Base-by-base conservation (phyloP, 2,797 vertebrate genomes). In the Galaxias olidus region DNA sequence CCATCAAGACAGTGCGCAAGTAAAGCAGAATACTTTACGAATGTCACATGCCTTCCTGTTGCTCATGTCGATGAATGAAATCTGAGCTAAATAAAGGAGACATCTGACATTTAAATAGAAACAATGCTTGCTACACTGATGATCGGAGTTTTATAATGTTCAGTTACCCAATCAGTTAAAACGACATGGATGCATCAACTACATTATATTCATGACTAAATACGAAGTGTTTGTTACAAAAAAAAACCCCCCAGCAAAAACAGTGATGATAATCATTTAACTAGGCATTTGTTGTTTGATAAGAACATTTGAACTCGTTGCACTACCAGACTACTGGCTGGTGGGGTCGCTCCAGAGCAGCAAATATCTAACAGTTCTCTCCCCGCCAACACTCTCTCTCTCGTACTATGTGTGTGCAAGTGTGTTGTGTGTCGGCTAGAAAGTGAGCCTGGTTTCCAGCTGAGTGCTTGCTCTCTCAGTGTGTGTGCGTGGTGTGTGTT, bases 371-470 rank as follows among this genome's bases (percentile, higher is more conserved):
- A 47, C 45, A 67, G 69, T 59, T 60, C 71, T 79, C 75, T 72
- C 44, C 76, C 77, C 42, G 73, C 78, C 84, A 65, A 65, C 78
- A 59, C 42, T 53, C 64, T 63, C 56, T 52, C 18, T 44, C 20
- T 42, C 57, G 68, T 72, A 61, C 69, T 67, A 61, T 63, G 71
- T 68, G 76, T 71, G 62, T 66, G 70, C 63, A 74, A 66, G 80
- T 64, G 80, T 84, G 79, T 76, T 82, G 87, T 86, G 86, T 87
- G 88, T 87, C 85, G 79, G 85, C 85, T 90, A 90, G 90, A 92
- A 92, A 92, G 89, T 90, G 89, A 91, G 91, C 87, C 90, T 85
- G 89, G 89, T 93, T 93, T 93, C 91, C 92, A 93, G 90, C 91
- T 92, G 92, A 92, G 90, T 88, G 90, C 92, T 89, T 87, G 85